Percentiles rank a stretch among this genome's conserved stretches.
Evolutionary conservation across 1,140 invertebrate genomes (phyloP).

Genomic region (Lepidurus packardi): DNA sequence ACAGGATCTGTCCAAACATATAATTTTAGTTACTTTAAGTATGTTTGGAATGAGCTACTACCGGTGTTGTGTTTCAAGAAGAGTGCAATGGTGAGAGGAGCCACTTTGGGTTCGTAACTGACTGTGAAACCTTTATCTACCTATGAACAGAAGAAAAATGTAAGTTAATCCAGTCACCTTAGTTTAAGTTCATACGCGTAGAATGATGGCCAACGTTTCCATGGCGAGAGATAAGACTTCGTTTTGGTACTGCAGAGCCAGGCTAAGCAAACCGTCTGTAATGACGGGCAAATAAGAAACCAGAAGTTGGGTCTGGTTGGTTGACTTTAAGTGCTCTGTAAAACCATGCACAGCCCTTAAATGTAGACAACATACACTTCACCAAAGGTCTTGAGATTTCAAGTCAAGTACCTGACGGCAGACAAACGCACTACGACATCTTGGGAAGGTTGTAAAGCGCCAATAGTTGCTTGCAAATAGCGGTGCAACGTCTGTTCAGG

Average conservation of each 20-base stretch:
- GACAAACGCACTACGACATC: conserved; percentile 48
- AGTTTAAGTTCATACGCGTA: conserved; percentile 51
- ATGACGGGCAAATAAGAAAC: conserved; percentile 50
- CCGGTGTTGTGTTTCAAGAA: conserved; percentile 61
- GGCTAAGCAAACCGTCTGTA: conserved; percentile 50
- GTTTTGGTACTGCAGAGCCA: conserved; percentile 51
- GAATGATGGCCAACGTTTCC: conserved; percentile 59
- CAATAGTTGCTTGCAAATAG: conserved; percentile 59
- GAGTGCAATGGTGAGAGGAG: conserved; percentile 62
- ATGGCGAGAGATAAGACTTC: conserved; percentile 61
- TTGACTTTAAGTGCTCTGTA: conserved; percentile 51
- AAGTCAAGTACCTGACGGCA: conserved; percentile 43
- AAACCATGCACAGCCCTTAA: conserved; percentile 53
- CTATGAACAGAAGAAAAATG: conserved; percentile 43
- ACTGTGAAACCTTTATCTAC: conserved; percentile 64
- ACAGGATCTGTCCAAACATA: conserved; percentile 53
- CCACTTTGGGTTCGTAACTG: conserved; percentile 58
- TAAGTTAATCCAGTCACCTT: neutral
- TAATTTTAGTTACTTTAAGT: conserved; percentile 7
- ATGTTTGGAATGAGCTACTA: conserved; percentile 38
- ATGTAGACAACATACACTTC: conserved; percentile 40
- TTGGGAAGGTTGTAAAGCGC: conserved; percentile 54
- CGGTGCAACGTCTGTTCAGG: conserved; percentile 52
- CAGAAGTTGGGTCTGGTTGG: conserved; percentile 44
- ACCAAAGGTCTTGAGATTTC: conserved; percentile 40